Base-by-base conservation (phyloP, 2,113 vertebrate genomes). In the Oenanthe oenanthe region DNA sequence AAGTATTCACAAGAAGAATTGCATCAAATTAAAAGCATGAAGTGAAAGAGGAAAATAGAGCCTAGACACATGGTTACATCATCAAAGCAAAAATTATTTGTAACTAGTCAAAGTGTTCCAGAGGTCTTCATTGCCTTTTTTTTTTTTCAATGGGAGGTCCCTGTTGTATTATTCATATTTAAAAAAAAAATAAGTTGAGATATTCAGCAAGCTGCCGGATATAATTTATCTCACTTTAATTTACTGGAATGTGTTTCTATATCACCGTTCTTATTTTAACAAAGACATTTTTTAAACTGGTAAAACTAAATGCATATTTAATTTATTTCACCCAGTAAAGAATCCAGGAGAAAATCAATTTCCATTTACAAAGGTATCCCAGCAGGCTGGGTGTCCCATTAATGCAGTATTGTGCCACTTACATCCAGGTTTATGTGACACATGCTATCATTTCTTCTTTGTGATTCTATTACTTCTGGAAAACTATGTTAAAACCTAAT, bases 281-380 rank as follows among this genome's bases (percentile, higher is more conserved):
- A 96, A 97, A 97, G 94, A 95, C 89, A 43, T 89, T 97, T 97
- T 97, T 97, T 96, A 97, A 97, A 96, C 89, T 91, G 89, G 96
- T 93, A 96, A 89, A 96, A 96, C 89, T 42, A 96, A 97, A 97
- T 89, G 94, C 80, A 94, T 94, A 93, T 97, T 96, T 97, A 97
- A 98, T 98, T 98, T 96, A 96, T 97, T 96, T 97, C 71, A 42
- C 47, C 62, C 73, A 66, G 89, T 40, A 28, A 96, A 89, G 92
- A 96, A 93, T 94, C 83, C 94, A 94, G 68, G 32, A 93, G 94
- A 97, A 97, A 98, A 98, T 97, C 97, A 85, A 96, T 98, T 97
- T 96, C 95, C 96, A 96, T 97, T 97, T 97, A 90, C 88, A 57
- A 88, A 96, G 92, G 85, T 81, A 61, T 90, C 63, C 88, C 51